Evolutionary conservation across 2,797 vertebrate genomes (phyloP).

Genomic region (Leuciscus waleckii): DNA sequence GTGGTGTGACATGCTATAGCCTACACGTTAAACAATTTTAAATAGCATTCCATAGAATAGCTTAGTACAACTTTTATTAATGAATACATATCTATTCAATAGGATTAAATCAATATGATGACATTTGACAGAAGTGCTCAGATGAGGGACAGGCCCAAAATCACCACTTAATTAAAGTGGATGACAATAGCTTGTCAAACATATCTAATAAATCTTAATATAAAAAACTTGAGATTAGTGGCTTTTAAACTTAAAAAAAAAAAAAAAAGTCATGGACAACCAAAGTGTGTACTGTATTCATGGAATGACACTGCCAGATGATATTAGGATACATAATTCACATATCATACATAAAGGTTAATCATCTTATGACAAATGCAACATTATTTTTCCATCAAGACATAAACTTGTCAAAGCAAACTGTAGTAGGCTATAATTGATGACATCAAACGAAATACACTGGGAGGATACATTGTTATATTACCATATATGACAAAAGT

Average conservation of each 20-base stretch:
- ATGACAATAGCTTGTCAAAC: not conserved
- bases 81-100: not conserved
- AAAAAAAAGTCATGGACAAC: not conserved
- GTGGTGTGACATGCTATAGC: not conserved
- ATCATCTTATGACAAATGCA: not conserved
- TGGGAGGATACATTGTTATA: not conserved
- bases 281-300: not conserved
- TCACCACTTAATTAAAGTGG: not conserved
- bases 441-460: not conserved
- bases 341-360: not conserved
- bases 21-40: not conserved
- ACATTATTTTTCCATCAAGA: not conserved
- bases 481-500: not conserved
- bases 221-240: not conserved
- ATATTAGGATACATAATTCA: not conserved
- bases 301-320: not conserved
- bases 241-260: not conserved
- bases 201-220: not conserved
- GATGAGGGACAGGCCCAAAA: not conserved
- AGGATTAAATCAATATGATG: not conserved
- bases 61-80: not conserved
- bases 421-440: not conserved
- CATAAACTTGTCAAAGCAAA: conserved; percentile 16
- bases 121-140: not conserved
- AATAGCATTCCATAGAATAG: not conserved